A percentile compares a stretch with the other conserved stretches of the same genome.
phyloP scores from a whole-genome alignment of 2,113 vertebrate genomes.

The Microtus ochrogaster region DNA sequence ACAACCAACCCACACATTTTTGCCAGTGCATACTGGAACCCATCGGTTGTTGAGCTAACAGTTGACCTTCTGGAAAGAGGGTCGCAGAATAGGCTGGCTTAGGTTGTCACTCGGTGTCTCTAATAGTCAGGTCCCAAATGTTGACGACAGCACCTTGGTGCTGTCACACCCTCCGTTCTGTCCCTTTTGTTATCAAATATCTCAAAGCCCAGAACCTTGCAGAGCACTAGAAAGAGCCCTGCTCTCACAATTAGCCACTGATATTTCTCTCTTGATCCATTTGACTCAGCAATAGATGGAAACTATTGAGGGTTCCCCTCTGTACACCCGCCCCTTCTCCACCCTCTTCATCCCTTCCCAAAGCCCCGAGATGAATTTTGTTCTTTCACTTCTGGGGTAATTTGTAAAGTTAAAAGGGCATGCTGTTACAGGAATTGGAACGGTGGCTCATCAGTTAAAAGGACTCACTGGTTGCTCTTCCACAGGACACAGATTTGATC shows the following conservation, averaged over 20 bases:
- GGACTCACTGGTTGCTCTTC: not conserved
- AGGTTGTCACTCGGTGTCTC: not conserved
- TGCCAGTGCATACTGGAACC: not conserved
- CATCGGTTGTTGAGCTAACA: not conserved
- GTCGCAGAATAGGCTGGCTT: not conserved
- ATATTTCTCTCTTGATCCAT: not conserved
- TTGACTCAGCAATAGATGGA: not conserved
- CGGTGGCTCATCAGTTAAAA: not conserved
- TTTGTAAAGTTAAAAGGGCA: not conserved
- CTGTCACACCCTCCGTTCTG: not conserved
- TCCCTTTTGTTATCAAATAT: not conserved
- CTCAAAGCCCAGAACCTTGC: not conserved
- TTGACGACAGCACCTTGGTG: not conserved
- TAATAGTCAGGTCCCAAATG: not conserved
- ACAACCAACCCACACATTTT: not conserved
- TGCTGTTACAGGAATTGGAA: not conserved
- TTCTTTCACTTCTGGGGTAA: not conserved
- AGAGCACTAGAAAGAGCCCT: not conserved
- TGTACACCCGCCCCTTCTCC: rapidly evolving
- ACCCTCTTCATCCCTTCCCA: not conserved
- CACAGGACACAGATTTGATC: not conserved
- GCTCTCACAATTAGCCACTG: not conserved
- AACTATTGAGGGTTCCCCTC: not conserved
- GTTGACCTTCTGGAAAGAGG: not conserved
- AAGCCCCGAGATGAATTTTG: not conserved